These are phyloP conservation scores for Anagrus nilaparvatae DNA, from an alignment of 1,140 invertebrate species.

Conservation along the genomic window DNA sequence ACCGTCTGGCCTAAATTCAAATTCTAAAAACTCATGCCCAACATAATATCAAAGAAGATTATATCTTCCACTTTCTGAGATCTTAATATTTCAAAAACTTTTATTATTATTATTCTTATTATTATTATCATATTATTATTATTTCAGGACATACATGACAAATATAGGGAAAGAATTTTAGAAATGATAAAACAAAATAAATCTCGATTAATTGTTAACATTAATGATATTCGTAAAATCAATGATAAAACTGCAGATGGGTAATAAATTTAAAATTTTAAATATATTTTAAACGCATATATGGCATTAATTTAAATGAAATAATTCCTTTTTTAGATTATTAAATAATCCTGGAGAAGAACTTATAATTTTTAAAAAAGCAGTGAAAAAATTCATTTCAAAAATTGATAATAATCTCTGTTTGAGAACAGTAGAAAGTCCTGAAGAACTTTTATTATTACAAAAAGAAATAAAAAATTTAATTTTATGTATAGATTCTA, in stretches of 20 bases:
- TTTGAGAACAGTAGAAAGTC: constrained; percentile 72
- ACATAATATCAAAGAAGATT: too few species aligned
- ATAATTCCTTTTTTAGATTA: constrained; percentile 47
- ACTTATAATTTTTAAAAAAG: constrained; percentile 81
- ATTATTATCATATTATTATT: too few species aligned
- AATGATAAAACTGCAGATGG: constrained; percentile 61
- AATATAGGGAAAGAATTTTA: constrained; percentile 76
- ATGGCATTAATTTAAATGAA: constrained; percentile 3
- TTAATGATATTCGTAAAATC: constrained; percentile 90
- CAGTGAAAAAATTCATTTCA: constrained; percentile 81
- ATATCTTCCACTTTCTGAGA: too few species aligned
- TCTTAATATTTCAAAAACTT: too few species aligned
- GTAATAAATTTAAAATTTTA: constrained; percentile 31
- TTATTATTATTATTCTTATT: too few species aligned
- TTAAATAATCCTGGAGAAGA: constrained; percentile 89
- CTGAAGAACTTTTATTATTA: too few species aligned
- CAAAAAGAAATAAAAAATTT: too few species aligned
- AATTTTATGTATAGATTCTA: too few species aligned
- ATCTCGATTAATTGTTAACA: constrained; percentile 75
- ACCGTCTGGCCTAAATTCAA: too few species aligned
- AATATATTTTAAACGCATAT: constrained; percentile 2
- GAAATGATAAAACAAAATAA: constrained; percentile 82
- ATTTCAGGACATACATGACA: constrained; percentile 74
- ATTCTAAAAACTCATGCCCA: too few species aligned
- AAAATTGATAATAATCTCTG: constrained; percentile 74